Percentiles rank a stretch among this genome's conserved stretches.
These are phyloP conservation scores for Mastomys coucha DNA, from an alignment of 2,113 vertebrate species.

Conservation along the genomic window DNA sequence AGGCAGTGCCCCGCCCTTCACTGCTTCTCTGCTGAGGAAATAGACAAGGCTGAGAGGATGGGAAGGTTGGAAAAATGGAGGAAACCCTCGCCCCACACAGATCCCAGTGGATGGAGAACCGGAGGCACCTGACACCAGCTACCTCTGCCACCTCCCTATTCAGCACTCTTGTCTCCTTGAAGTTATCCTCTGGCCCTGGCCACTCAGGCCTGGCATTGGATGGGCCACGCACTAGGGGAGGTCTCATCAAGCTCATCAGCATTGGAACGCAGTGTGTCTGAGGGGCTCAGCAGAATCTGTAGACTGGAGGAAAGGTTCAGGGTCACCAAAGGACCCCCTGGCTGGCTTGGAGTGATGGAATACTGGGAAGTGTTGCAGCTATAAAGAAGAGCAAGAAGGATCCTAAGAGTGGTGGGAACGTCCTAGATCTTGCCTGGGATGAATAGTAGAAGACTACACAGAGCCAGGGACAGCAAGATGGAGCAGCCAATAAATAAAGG, in stretches of 20 bases:
- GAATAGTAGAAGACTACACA: not conserved
- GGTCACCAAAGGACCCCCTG: not conserved
- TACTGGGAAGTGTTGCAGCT: not conserved
- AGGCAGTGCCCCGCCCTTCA: not conserved
- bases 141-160: not conserved
- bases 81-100: no score
- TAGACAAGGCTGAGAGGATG: not conserved
- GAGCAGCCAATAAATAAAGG: not conserved
- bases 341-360: not conserved
- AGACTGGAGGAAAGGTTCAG: not conserved
- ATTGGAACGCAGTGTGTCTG: no score
- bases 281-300: not conserved
- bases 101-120: not conserved
- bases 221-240: not conserved
- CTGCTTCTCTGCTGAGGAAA: not conserved
- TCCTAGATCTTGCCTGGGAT: not conserved
- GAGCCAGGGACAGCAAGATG: not conserved
- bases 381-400: not conserved
- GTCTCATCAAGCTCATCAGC: no score
- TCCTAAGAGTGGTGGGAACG: not conserved
- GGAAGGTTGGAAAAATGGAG: not conserved
- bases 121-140: not conserved
- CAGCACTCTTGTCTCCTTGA: not conserved
- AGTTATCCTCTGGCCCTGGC: not conserved
- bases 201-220: not conserved